Evolutionary conservation across 1,140 invertebrate species (phyloP).

Genomic region (Drosophila melanica): DNA sequence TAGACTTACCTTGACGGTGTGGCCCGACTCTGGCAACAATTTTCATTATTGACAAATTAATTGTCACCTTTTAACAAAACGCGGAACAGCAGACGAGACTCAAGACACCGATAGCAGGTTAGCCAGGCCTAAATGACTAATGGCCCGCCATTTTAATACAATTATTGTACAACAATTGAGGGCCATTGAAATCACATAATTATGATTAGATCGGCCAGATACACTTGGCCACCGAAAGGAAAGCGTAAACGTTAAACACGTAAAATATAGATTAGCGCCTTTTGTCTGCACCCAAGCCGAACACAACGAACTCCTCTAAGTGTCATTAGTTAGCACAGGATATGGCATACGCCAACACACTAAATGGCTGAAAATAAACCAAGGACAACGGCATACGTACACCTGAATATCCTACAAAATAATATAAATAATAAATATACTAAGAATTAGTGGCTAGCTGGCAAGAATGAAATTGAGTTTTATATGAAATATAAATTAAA

Average conservation of each 20-base stretch:
- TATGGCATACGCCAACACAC: conserved; percentile 37
- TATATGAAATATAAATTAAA: too few species aligned
- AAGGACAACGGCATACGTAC: too few species aligned
- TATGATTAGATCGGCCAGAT: conserved; percentile 67
- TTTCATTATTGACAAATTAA: conserved; percentile 81
- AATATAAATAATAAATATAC: too few species aligned
- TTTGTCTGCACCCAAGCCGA: conserved; percentile 31
- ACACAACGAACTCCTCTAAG: conserved; percentile 36
- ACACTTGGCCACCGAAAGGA: conserved; percentile 32
- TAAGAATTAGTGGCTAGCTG: too few species aligned
- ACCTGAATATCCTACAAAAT: neutral
- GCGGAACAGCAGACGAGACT: conserved; percentile 40
- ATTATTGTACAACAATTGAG: conserved; percentile 62
- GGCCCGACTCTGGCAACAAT: conserved; percentile 53
- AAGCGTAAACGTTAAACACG: conserved; percentile 75
- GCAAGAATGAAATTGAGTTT: neutral
- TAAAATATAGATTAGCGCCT: conserved; percentile 82
- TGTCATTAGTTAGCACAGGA: conserved; percentile 73
- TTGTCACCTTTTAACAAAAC: conserved; percentile 82
- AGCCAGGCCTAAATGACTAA: neutral
- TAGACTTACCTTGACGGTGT: conserved; percentile 11
- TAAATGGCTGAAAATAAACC: neutral
- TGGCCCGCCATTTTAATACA: conserved; percentile 64
- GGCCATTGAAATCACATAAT: conserved; percentile 69
- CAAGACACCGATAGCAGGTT: conserved; percentile 26